Conservation (phyloP, 2,797 vertebrate genomes). For the Fistularia commersonii region DNA sequence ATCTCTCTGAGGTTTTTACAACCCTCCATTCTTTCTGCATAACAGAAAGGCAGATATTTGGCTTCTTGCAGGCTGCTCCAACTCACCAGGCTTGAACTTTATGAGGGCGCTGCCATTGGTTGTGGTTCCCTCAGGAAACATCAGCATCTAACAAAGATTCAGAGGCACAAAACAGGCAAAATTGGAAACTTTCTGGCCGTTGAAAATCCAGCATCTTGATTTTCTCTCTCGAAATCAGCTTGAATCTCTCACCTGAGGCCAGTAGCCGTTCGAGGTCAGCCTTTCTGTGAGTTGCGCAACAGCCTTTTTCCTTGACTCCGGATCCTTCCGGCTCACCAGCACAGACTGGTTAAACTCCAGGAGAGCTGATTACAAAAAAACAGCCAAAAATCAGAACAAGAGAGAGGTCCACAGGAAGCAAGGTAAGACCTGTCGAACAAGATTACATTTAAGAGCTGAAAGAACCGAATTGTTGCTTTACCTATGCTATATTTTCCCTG, state of each 20-base stretch:
- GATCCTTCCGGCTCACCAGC: conserved; percentile 84
- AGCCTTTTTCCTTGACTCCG: conserved; percentile 81
- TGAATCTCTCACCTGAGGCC: conserved; percentile 82
- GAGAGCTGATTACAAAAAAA: conserved; percentile 53
- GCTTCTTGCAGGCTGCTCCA: accelerated
- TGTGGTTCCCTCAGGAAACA: conserved; percentile 71
- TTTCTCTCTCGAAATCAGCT: background rate
- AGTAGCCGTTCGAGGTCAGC: conserved; percentile 80
- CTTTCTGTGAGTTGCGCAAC: conserved; percentile 80
- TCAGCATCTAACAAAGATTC: conserved; percentile 57
- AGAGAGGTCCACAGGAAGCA: background rate
- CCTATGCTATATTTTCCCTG: conserved; percentile 9
- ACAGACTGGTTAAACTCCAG: conserved; percentile 88
- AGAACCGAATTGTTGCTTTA: conserved; percentile 13
- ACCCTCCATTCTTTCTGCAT: background rate
- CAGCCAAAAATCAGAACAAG: conserved; percentile 9
- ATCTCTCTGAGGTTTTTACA: background rate
- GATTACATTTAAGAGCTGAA: conserved; percentile 4
- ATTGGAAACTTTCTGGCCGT: background rate
- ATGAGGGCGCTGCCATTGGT: conserved; percentile 59
- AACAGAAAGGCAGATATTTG: too few species aligned
- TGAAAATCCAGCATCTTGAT: background rate
- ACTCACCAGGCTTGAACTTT: conserved; percentile 69
- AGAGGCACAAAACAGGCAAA: too few species aligned
- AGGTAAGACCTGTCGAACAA: conserved; percentile 15